Evolutionary conservation across 2,113 vertebrate genomes (phyloP).

Genomic region (Malurus alboscapulatus): DNA sequence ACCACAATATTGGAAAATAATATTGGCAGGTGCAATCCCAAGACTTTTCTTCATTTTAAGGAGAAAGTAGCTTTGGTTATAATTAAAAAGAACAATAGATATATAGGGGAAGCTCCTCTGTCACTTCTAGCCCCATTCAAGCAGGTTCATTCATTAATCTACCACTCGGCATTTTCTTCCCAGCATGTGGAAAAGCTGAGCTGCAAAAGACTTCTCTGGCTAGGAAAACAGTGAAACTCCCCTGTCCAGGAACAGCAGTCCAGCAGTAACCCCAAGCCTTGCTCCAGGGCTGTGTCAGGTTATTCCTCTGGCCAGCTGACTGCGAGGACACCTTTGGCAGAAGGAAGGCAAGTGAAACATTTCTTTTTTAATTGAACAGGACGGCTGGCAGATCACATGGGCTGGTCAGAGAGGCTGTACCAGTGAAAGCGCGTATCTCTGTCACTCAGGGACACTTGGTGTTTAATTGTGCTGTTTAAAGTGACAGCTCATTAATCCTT

Average conservation of each 20-base stretch:
- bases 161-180: not conserved
- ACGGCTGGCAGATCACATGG: slow-evolving; percentile 57
- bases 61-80: not conserved
- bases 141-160: not conserved
- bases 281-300: not conserved
- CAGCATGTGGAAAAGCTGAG: not conserved
- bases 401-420: slow-evolving; percentile 21
- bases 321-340: slow-evolving; percentile 32
- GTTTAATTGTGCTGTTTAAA: not conserved
- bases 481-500: not conserved
- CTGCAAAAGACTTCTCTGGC: not conserved
- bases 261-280: not conserved
- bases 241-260: not conserved
- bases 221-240: slow-evolving; percentile 2
- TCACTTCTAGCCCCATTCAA: not conserved
- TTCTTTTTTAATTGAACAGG: slow-evolving; percentile 61
- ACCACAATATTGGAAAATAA: not conserved
- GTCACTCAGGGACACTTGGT: not conserved
- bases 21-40: not conserved
- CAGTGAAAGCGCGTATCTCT: slow-evolving; percentile 4
- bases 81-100: not conserved
- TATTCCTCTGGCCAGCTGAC: not conserved
- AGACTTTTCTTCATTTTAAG: not conserved
- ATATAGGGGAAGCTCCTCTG: not conserved
- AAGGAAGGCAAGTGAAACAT: slow-evolving; percentile 16